These are phyloP conservation scores for Genyomyrus donnyi DNA, from an alignment of 2,113 vertebrate species.

Conservation along the genomic window DNA sequence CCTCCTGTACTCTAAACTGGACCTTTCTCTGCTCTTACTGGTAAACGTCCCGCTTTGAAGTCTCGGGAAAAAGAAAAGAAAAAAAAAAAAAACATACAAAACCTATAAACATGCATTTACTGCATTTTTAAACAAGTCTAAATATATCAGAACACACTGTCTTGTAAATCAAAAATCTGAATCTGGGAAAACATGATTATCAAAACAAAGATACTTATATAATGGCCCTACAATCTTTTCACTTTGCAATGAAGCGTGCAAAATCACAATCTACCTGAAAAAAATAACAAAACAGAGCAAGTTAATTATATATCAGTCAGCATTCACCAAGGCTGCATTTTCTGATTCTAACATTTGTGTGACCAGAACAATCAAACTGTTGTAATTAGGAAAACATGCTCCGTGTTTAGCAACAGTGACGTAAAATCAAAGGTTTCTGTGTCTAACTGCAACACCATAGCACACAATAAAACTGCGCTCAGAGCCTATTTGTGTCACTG, in stretches of 20 bases:
- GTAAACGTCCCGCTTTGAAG: neutral
- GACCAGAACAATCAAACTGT: neutral
- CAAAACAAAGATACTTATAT: neutral
- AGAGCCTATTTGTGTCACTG: neutral
- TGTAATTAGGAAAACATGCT: neutral
- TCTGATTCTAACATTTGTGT: neutral
- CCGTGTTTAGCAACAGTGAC: neutral
- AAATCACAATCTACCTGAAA: neutral
- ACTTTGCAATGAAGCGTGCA: neutral
- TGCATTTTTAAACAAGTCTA: neutral
- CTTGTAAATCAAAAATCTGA: neutral
- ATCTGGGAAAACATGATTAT: neutral
- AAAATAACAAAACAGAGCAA: neutral
- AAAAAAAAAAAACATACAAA: neutral
- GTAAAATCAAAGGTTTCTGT: constrained; percentile 5
- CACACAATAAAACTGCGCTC: neutral
- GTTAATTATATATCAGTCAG: neutral
- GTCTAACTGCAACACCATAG: neutral
- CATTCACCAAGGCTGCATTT: neutral
- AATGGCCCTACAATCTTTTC: neutral
- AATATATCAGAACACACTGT: neutral
- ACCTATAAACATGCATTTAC: neutral
- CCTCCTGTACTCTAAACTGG: constrained; percentile 37
- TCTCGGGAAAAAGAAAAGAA: neutral
- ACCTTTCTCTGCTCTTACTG: constrained; percentile 33